Evolutionary conservation across 2,888 invertebrate species (phyloP).

Genomic region (Muschampia plurimacula): DNA sequence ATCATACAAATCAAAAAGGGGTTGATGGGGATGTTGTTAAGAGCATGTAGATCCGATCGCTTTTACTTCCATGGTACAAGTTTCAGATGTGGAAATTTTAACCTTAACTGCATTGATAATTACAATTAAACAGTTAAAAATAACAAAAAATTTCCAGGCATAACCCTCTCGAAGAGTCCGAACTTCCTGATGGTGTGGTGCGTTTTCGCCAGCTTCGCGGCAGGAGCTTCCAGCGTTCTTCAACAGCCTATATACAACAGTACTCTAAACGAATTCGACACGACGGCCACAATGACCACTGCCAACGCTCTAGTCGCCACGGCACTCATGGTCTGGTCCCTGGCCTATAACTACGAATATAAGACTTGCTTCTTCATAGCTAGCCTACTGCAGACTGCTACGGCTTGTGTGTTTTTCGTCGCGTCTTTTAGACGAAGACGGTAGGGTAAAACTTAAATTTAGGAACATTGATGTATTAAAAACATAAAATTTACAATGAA

Average conservation of each 20-base stretch:
- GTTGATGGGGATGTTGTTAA: too few species aligned
- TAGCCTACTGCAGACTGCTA: slow-evolving; percentile 65
- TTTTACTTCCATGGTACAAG: too few species aligned
- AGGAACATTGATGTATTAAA: too few species aligned
- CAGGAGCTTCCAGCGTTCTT: slow-evolving; percentile 69
- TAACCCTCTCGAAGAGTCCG: slow-evolving; percentile 66
- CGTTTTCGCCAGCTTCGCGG: slow-evolving; percentile 73
- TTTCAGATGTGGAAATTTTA: too few species aligned
- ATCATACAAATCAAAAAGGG: too few species aligned
- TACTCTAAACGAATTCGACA: slow-evolving; percentile 76
- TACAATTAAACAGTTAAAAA: too few species aligned
- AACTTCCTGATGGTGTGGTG: slow-evolving; percentile 76
- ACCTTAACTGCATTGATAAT: too few species aligned
- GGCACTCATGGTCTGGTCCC: slow-evolving; percentile 68
- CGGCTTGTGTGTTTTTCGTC: slow-evolving; percentile 67
- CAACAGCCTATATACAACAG: slow-evolving; percentile 76
- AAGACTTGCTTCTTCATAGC: slow-evolving; percentile 73
- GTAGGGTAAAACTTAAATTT: slow-evolving; percentile 45
- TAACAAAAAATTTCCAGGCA: slow-evolving; percentile 57
- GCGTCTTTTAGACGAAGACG: slow-evolving; percentile 71
- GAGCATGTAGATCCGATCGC: too few species aligned
- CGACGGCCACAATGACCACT: slow-evolving; percentile 74
- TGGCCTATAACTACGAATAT: slow-evolving; percentile 70
- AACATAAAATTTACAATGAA: too few species aligned
- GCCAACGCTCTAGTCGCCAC: slow-evolving; percentile 72